Evolutionary conservation across 2,888 invertebrate species (phyloP).

Genomic region (Eristalinus aeneus): DNA sequence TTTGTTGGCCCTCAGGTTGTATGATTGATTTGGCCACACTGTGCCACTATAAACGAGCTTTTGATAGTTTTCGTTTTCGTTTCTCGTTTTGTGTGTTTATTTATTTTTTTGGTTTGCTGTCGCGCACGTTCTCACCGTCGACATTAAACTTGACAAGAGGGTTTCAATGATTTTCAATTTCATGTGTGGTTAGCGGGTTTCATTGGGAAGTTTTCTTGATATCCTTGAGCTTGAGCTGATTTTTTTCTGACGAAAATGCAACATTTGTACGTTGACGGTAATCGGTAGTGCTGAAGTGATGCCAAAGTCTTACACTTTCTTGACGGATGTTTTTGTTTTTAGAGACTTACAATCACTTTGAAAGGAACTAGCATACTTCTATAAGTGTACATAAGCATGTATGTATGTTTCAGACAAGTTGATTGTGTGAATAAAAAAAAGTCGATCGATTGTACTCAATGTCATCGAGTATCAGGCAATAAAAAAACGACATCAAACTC

Average conservation of each 20-base stretch:
- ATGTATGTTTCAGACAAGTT: not conserved
- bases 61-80: not conserved
- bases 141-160: conserved; percentile 62
- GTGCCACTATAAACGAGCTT: conserved; percentile 5
- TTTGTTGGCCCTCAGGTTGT: conserved; percentile 37
- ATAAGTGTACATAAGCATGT: not conserved
- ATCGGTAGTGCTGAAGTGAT: not conserved
- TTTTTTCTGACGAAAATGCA: conserved; percentile 31
- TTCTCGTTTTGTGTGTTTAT: not conserved
- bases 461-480: conserved; percentile 34
- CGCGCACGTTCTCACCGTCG: conserved; percentile 7
- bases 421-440: conserved; percentile 18
- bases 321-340: not conserved
- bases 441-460: conserved; percentile 41
- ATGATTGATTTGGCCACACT: conserved; percentile 30
- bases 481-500: conserved; percentile 19
- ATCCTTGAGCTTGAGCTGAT: conserved; percentile 68
- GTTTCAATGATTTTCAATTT: conserved; percentile 25
- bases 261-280: conserved; percentile 24
- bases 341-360: not conserved
- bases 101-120: not conserved
- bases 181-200: not conserved
- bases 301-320: not conserved
- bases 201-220: conserved; percentile 12
- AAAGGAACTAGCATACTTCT: not conserved